Conservation (phyloP, 2,113 vertebrate genomes). For the Vidua chalybeata region DNA sequence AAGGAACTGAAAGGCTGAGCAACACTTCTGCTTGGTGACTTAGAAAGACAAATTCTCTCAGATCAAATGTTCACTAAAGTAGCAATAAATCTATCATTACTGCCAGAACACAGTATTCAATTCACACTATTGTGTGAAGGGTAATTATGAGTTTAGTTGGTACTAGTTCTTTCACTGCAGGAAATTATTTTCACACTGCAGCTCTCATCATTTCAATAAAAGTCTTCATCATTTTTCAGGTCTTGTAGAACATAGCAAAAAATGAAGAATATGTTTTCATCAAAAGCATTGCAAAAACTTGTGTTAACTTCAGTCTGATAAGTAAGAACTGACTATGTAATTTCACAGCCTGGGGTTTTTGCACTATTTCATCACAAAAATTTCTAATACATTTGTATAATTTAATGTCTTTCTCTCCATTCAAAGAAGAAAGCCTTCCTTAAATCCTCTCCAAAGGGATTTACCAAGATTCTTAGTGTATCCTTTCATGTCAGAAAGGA, state of each 20-base stretch:
- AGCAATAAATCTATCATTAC: neutral
- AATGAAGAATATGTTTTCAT: neutral
- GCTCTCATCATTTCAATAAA: neutral
- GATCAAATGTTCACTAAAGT: neutral
- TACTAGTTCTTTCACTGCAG: neutral
- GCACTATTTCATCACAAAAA: neutral
- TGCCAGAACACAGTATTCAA: neutral
- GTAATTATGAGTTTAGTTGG: neutral
- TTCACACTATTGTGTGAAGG: neutral
- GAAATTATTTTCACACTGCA: neutral
- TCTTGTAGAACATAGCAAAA: neutral
- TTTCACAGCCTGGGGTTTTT: neutral
- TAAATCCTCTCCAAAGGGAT: neutral
- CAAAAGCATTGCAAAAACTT: neutral
- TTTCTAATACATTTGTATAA: neutral
- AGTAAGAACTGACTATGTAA: neutral
- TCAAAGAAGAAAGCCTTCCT: neutral
- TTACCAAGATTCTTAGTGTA: neutral
- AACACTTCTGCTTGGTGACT: neutral
- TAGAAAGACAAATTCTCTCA: neutral
- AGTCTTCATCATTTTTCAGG: neutral
- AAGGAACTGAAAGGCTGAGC: neutral
- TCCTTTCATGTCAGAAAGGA: neutral
- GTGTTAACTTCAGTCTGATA: neutral
- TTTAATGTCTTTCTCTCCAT: neutral